Conservation (phyloP, 1,140 invertebrate species). For the Babylonia areolata region DNA sequence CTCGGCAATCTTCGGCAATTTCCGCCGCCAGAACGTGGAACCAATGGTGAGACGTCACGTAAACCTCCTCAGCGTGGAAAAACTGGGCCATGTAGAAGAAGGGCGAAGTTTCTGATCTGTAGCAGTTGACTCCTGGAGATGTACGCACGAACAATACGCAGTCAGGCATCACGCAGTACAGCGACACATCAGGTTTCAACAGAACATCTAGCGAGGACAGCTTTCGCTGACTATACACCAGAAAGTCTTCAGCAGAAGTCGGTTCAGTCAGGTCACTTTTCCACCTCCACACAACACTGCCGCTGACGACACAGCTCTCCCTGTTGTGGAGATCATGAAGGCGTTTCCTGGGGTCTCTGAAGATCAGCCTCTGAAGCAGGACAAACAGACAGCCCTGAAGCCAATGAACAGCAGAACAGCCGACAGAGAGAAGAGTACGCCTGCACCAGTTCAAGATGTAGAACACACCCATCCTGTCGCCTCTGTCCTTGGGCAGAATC, state of each 20-base stretch:
- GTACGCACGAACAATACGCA: not conserved
- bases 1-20: conserved; percentile 16
- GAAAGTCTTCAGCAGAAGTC: not conserved
- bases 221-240: not conserved
- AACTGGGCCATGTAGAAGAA: conserved; percentile 18
- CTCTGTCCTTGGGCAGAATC: no score
- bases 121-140: not conserved
- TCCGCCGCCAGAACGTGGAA: conserved; percentile 25
- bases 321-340: not conserved
- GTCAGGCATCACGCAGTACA: conserved; percentile 4
- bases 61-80: conserved; percentile 6
- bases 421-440: no score
- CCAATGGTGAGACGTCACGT: not conserved
- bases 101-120: not conserved
- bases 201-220: not conserved
- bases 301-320: not conserved
- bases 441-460: no score
- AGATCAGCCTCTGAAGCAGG: not conserved
- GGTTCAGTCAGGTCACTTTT: not conserved
- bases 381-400: not conserved
- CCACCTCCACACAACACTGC: not conserved
- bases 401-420: no score
- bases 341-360: not conserved
- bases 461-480: no score
- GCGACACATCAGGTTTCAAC: not conserved